Evolutionary conservation across 2,113 vertebrate species (phyloP), one percentile per base, ranked within the genome.

Genomic region (Gracilinanus agilis): DNA sequence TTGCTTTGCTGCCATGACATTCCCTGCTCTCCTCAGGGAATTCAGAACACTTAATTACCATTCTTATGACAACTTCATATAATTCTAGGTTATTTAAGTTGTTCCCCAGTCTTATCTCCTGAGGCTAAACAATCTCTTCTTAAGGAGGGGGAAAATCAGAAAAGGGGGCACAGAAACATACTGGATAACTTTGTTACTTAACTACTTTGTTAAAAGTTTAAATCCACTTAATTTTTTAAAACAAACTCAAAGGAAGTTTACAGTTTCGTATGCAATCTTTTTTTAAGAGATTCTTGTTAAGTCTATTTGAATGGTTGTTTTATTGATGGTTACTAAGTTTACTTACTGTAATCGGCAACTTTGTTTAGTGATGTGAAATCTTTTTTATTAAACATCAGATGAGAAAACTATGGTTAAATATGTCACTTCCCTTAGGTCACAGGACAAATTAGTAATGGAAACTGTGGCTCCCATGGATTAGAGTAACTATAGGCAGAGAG

Each of bases 321-420:
- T 54, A 92, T 25, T 53, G 24, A 54, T 54, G 67, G 40, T 90
- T 55, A 91, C n/a, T 9, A 13, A 0, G 49, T 92, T 29, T 5
- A 16, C 55, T 90, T 58, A 40, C 44, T 9, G 9, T 92, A 93
- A 91, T 34, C 67, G n/a, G 88, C n/a, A 5, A 83, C 24, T 40
- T 92, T 55, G 44, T 3, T 40, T 9, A 90, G 16, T 58, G 25
- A 49, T 61, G 91, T n/a, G 83, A 61, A 93, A 67, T 95, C 49
- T 94, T 3, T 49, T 96, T 94, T 44, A 89, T 29, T 23, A 34
- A n/a, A 16, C 61, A 75, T 75, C 44, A 96, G 90, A 92, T 54
- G 58, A 93, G 91, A 94, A 96, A 96, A 96, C 29, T 91, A 89
- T 94, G 67, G 90, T 90, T 75, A 95, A 91, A 19, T 90, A 56